phyloP scores from a whole-genome alignment of 2,888 invertebrate genomes.

The Epicampocera succincta region DNA sequence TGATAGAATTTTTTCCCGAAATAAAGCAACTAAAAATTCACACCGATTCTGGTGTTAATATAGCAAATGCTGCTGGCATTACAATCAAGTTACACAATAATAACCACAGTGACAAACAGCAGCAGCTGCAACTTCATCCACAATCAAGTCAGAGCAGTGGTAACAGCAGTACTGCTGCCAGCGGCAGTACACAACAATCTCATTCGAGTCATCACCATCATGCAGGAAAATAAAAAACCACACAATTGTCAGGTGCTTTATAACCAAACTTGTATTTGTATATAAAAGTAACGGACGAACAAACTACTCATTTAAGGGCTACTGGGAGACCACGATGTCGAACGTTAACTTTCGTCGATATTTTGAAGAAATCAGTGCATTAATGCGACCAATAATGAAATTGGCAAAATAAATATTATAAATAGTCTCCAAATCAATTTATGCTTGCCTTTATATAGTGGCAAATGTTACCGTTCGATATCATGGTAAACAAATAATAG shows the following conservation, averaged over 20 bases:
- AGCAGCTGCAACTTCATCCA: conserved; percentile 38
- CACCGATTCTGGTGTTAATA: conserved; percentile 39
- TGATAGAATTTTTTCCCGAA: conserved; percentile 88
- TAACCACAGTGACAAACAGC: conserved; percentile 56
- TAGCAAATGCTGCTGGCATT: conserved; percentile 44
- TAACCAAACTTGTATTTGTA: conserved; percentile 38
- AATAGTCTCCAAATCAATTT: too few species aligned
- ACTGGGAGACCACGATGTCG: too few species aligned
- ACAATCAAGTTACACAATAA: conserved; percentile 61
- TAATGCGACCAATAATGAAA: too few species aligned
- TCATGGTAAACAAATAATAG: too few species aligned
- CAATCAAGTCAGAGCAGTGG: conserved; percentile 22
- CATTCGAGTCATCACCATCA: conserved; percentile 48
- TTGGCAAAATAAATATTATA: too few species aligned
- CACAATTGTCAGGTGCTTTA: conserved; percentile 51
- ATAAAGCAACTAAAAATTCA: conserved; percentile 83
- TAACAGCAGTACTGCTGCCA: background rate
- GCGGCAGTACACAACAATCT: conserved; percentile 32
- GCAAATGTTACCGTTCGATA: too few species aligned
- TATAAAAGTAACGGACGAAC: conserved; percentile 17
- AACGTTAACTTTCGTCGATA: too few species aligned
- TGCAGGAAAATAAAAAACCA: conserved; percentile 52
- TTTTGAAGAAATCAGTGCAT: too few species aligned
- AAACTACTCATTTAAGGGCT: background rate
- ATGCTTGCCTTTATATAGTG: too few species aligned